Percentiles rank a stretch among this genome's conserved stretches.
These are phyloP conservation scores for Sclerurus mexicanus DNA, from an alignment of 2,113 vertebrate genomes.

Conservation along the genomic window DNA sequence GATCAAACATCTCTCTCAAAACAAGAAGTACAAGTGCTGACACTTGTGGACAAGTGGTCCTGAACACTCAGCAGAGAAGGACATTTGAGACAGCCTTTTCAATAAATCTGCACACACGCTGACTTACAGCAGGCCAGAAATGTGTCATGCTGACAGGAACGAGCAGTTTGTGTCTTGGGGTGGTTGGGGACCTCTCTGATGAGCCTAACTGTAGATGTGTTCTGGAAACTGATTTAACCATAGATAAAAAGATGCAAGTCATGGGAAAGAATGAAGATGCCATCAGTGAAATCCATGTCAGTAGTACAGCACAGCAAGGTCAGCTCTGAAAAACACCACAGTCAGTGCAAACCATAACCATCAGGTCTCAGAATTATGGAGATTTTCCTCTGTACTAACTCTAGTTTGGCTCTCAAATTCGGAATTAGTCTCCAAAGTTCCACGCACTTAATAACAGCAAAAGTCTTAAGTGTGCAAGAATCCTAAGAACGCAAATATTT, in stretches of 20 bases:
- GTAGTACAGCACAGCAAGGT: background rate
- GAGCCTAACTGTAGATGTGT: background rate
- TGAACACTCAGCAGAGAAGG: background rate
- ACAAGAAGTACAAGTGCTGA: background rate
- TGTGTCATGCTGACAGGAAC: background rate
- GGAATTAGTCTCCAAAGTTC: background rate
- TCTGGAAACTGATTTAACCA: background rate
- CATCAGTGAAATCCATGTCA: background rate
- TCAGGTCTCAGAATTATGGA: background rate
- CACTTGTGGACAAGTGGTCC: background rate
- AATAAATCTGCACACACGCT: fast-evolving
- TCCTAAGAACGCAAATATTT: background rate
- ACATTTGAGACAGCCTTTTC: background rate
- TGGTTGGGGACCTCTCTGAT: background rate
- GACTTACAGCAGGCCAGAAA: background rate
- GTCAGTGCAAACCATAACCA: background rate
- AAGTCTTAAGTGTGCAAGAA: background rate
- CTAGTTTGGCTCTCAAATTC: background rate
- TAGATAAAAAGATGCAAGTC: background rate
- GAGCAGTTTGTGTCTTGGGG: fast-evolving
- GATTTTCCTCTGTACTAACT: background rate
- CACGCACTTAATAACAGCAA: background rate
- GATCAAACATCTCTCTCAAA: background rate
- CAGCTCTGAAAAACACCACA: background rate
- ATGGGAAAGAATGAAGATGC: background rate